Evolutionary conservation across 2,113 vertebrate genomes (phyloP).

Genomic region (Zosterops borbonicus): DNA sequence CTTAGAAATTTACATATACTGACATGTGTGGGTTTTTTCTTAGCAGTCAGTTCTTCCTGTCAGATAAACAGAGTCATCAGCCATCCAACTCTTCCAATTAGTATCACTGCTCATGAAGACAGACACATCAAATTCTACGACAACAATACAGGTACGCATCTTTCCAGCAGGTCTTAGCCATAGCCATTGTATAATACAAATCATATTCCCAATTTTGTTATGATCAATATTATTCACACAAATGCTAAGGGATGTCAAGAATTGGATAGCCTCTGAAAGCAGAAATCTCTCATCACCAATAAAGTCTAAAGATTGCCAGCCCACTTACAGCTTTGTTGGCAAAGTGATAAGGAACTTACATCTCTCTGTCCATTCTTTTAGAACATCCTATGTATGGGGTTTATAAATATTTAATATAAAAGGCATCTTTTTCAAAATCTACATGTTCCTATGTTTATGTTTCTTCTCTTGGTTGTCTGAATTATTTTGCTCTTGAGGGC

Average conservation of each 20-base stretch:
- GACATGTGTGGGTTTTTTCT: neutral
- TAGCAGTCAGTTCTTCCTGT: conserved; percentile 78
- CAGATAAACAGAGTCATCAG: conserved; percentile 98
- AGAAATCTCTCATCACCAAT: neutral
- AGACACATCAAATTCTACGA: conserved; percentile 97
- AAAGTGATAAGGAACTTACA: neutral
- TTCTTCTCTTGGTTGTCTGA: neutral
- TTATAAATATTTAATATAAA: neutral
- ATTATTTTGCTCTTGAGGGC: neutral
- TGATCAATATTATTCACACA: neutral
- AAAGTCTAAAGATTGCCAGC: neutral
- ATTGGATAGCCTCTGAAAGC: neutral
- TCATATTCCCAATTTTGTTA: neutral
- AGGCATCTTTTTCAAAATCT: neutral
- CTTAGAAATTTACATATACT: neutral
- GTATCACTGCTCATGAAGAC: conserved; percentile 97
- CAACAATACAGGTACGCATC: conserved; percentile 90
- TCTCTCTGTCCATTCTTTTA: neutral
- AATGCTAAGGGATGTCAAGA: neutral
- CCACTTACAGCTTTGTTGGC: neutral
- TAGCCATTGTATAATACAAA: neutral
- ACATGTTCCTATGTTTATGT: neutral
- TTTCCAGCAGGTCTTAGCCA: neutral
- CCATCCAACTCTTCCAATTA: conserved; percentile 98
- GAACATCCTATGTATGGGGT: neutral